Evolutionary conservation across 2,113 vertebrate genomes (phyloP).

Genomic region (Synchiropus splendidus): DNA sequence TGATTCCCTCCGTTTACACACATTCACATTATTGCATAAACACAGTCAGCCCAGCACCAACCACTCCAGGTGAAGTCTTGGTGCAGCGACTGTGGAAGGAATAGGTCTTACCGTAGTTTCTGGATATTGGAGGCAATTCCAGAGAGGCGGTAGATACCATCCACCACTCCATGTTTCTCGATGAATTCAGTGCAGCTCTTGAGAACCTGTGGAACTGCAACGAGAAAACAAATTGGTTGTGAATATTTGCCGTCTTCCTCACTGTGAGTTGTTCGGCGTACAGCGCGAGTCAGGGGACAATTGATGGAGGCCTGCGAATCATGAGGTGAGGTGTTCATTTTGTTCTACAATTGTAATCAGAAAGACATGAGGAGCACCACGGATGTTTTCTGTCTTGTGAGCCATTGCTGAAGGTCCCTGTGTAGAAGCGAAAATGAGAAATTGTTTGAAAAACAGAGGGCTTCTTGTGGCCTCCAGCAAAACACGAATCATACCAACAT

Average conservation of each 20-base stretch:
- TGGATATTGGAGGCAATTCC: constrained; percentile 98
- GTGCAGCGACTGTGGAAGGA: no score
- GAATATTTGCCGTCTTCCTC: neutral
- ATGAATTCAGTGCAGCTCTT: constrained; percentile 98
- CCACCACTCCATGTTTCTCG: constrained; percentile 94
- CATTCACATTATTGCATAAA: no score
- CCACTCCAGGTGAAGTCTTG: no score
- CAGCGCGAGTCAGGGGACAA: neutral
- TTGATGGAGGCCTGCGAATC: neutral
- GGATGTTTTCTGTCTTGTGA: neutral
- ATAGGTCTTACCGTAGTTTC: constrained; percentile 86
- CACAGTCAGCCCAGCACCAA: no score
- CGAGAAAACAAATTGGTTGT: constrained; percentile 1
- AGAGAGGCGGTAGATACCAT: constrained; percentile 94
- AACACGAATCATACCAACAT: neutral
- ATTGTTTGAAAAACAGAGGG: no score
- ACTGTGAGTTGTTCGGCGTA: neutral
- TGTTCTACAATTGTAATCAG: neutral
- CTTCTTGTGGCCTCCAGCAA: no score
- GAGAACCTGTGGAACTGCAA: constrained; percentile 92
- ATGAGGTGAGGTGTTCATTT: neutral
- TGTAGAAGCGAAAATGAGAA: no score
- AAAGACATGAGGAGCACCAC: neutral
- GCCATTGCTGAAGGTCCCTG: no score
- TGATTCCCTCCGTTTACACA: no score